Base-by-base conservation (phyloP, 2,888 invertebrate genomes). In the Drosophila formosana region DNA sequence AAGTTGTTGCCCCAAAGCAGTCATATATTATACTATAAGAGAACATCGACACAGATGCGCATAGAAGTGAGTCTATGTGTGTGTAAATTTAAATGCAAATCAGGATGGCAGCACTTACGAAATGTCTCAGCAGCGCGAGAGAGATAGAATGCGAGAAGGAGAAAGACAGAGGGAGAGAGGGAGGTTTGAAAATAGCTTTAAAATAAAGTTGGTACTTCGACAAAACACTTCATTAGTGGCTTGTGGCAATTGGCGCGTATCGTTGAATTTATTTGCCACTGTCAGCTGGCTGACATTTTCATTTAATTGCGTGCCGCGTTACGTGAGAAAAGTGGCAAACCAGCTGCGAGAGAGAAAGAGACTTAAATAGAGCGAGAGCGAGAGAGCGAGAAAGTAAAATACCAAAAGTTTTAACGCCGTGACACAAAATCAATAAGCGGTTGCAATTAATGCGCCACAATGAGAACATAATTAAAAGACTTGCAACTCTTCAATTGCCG, bases 161-260 rank as follows among this genome's bases (percentile, higher is more conserved):
- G 37, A 37, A 5, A 37, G n/a, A 18, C 49, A 37, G 25, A 13
- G 11, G 23, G 28, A 9, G 25, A n/a, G 9, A 13, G 1, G 37
- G 37, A 37, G 47, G 18, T 47, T 39, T 13, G 23, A 25, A 45
- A 58, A 28, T 49, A 3, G 62, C 62, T 53, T 53, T 49, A 60
- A 72, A 56, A 32, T 34, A 28, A 46, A 51, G 62, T 49, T 49
- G 56, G 18, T 30, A 32, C 26, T 30, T 23, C 57, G 57, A 67
- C 49, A 64, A 49, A 57, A 58, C 72, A 63, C 75, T 76, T 72
- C 76, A 76, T 76, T 76, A 72, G 76, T 53, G 63, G 72, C 75
- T 58, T 61, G 66, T 64, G 75, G 75, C 75, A 75, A 81, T 80
- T 81, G 80, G 83, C 71, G 83, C 83, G 78, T 73, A 78, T 78